Evolutionary conservation across 2,888 invertebrate species (phyloP), one percentile per base, ranked within the genome.

Genomic region (Tinea pellionella): DNA sequence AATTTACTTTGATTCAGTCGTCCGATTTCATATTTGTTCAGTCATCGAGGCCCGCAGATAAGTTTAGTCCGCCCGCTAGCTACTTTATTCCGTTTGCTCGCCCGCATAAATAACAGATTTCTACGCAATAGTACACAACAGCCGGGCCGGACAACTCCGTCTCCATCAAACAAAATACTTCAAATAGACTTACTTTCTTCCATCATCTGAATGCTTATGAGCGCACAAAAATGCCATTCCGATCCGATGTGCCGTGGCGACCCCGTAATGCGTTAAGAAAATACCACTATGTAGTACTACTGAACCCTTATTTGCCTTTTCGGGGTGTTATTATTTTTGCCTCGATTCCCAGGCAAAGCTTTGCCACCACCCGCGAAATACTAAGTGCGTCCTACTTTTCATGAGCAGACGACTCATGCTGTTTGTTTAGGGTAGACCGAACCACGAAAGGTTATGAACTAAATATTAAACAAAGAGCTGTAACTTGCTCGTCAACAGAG

Each of bases 371-470:
- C 81, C 80, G 80, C 82, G 79, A 81, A 85, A 87, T 85, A 86
- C 85, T 81, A 87, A 88, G 78, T 82, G 78, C 80, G 88, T 76
- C 87, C 82, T 74, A 79, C 80, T 88, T 87, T 80, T 78, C 73
- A 67, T 69, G 75, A 75, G 69, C 70, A 67, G 67, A 77, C 77
- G 80, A 80, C 77, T 80, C 81, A 70, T 74, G 71, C 69, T 81
- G 79, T 84, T 86, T 86, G 83, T 84, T 88, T 86, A 87, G 83
- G 83, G 70, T 73, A 71, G 67, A 73, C 69, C 68, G 47, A 73
- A 68, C 72, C 71, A 70, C 71, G 73, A 75, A 78, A 80, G 77
- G 80, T 80, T 78, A 78, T 74, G 76, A 72, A 75, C 78, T 77
- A 74, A 79, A 82, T 77, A 78, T 78, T 75, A 78, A 24, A 78